These are phyloP conservation scores for Champsocephalus esox DNA, from an alignment of 2,797 vertebrate genomes.

Conservation along the genomic window DNA sequence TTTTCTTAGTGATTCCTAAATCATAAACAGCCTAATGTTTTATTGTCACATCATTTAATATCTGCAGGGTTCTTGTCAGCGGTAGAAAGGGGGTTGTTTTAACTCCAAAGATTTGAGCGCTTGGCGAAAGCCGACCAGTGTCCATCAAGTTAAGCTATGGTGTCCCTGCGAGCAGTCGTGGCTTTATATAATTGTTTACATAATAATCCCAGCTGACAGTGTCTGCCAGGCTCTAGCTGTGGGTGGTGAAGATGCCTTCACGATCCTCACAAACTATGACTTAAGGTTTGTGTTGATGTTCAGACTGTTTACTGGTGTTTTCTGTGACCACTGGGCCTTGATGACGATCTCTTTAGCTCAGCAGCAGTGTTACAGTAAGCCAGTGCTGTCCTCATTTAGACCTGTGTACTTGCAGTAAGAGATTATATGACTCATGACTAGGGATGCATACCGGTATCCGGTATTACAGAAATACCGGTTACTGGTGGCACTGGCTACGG, in stretches of 20 bases:
- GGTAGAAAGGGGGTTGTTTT: not conserved
- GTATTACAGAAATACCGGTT: no score
- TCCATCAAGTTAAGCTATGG: slow-evolving; percentile 42
- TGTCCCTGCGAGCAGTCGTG: slow-evolving; percentile 46
- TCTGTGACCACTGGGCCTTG: slow-evolving; percentile 52
- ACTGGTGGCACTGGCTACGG: no score
- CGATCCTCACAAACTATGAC: slow-evolving; percentile 48
- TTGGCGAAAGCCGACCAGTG: slow-evolving; percentile 21
- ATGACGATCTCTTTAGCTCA: slow-evolving; percentile 52
- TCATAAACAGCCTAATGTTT: slow-evolving; percentile 7
- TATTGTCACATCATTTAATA: slow-evolving; percentile 1
- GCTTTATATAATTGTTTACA: slow-evolving; percentile 78
- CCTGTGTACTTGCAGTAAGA: not conserved
- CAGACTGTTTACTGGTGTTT: slow-evolving; percentile 50
- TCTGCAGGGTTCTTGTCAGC: not conserved
- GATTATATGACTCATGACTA: not conserved
- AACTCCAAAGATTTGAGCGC: slow-evolving; percentile 4
- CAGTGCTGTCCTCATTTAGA: not conserved
- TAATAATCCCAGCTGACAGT: slow-evolving; percentile 66
- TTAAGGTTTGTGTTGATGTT: slow-evolving; percentile 62
- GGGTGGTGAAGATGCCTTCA: slow-evolving; percentile 57
- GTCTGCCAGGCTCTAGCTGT: slow-evolving; percentile 56
- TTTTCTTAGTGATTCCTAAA: not conserved
- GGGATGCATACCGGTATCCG: no score
- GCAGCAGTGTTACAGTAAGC: slow-evolving; percentile 22